Conservation (phyloP, 2,888 invertebrate species). For the Lapara coniferarum region DNA sequence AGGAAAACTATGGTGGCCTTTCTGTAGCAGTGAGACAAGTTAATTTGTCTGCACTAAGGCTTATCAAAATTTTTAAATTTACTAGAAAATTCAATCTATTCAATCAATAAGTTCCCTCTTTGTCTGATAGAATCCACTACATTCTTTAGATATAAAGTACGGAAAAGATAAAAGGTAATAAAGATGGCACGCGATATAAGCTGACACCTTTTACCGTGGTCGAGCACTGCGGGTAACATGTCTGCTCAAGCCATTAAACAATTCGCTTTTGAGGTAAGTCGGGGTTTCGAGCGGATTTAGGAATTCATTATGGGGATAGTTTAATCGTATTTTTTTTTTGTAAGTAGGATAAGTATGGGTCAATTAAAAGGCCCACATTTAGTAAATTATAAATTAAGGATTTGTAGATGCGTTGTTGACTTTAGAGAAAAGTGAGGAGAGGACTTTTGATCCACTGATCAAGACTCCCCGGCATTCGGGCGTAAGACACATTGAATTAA, state of each 20-base stretch:
- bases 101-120: no score
- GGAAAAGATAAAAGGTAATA: conserved; percentile 14
- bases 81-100: no score
- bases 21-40: no score
- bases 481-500: no score
- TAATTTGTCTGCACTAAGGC: no score
- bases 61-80: no score
- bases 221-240: conserved; percentile 53
- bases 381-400: no score
- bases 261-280: conserved; percentile 67
- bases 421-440: no score
- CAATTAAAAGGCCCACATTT: background rate
- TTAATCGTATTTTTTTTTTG: background rate
- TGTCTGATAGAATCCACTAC: background rate
- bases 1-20: no score
- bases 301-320: background rate
- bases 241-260: conserved; percentile 68
- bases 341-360: background rate
- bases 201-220: conserved; percentile 44
- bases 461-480: no score
- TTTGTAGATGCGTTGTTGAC: no score
- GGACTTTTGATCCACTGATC: no score
- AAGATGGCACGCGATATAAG: background rate
- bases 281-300: conserved; percentile 33
- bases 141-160: conserved; percentile 20